Evolutionary conservation across 2,113 vertebrate genomes (phyloP).

Genomic region (Cavia aperea): DNA sequence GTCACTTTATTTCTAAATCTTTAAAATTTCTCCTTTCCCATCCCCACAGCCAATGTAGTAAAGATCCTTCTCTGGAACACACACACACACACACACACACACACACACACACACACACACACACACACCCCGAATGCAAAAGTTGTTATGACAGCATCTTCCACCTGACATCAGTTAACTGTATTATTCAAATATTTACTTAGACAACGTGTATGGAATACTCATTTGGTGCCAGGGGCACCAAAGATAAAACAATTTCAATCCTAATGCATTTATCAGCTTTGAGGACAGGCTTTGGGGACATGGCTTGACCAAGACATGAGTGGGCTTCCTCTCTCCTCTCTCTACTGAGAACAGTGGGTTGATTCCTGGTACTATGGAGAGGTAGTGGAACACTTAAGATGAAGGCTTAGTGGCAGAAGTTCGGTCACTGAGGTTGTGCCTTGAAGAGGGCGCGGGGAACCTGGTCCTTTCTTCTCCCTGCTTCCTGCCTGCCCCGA

Average conservation of each 20-base stretch:
- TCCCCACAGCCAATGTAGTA: background rate
- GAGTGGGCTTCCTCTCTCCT: background rate
- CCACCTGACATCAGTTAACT: background rate
- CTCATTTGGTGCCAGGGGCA: background rate
- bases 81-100: background rate
- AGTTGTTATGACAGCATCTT: background rate
- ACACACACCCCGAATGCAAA: background rate
- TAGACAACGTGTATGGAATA: background rate
- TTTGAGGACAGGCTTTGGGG: background rate
- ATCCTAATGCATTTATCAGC: background rate
- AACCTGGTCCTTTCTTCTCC: background rate
- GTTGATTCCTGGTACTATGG: too few relatives aligned
- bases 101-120: background rate
- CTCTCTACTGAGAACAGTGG: background rate
- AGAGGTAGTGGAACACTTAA: background rate
- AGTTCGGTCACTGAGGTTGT: background rate
- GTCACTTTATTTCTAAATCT: background rate
- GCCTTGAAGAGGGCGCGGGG: background rate
- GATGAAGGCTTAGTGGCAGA: background rate
- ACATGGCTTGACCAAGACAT: background rate
- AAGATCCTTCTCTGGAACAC: background rate
- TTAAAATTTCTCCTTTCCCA: background rate
- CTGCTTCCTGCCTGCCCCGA: background rate
- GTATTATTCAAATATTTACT: background rate
- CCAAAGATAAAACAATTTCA: background rate